Conservation (phyloP, 2,113 vertebrate genomes). For the Passer domesticus region DNA sequence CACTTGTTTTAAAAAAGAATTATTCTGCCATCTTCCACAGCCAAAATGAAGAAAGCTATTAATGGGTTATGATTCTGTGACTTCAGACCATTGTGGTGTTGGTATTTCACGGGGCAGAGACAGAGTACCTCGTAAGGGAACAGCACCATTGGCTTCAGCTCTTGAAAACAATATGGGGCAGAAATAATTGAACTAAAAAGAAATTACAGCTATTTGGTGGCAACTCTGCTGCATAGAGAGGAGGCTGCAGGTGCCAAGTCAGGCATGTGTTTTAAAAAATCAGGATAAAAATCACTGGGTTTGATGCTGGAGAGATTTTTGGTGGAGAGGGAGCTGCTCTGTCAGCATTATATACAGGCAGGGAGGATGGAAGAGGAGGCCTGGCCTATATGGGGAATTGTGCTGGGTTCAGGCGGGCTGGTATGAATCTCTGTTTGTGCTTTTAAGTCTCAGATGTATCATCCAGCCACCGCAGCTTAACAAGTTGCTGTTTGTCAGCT, state of each 20-base stretch:
- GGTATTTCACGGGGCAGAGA: slow-evolving; percentile 50
- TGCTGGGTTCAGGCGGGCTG: not conserved
- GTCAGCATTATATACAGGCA: not conserved
- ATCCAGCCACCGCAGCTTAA: not conserved
- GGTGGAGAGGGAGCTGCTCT: not conserved
- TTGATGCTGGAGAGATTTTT: not conserved
- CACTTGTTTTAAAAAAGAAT: slow-evolving; percentile 67
- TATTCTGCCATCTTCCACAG: slow-evolving; percentile 59
- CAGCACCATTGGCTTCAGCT: slow-evolving; percentile 40
- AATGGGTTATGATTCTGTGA: slow-evolving; percentile 41
- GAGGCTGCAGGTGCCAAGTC: not conserved
- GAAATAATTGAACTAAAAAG: slow-evolving; percentile 57
- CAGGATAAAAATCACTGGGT: not conserved
- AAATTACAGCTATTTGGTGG: slow-evolving; percentile 14
- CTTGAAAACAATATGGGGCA: slow-evolving; percentile 4
- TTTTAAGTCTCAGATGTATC: not conserved
- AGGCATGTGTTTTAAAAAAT: not conserved
- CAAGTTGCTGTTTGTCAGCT: slow-evolving; percentile 18
- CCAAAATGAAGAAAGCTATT: slow-evolving; percentile 47
- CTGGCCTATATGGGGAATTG: rapidly evolving
- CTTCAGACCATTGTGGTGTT: slow-evolving; percentile 56
- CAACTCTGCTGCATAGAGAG: not conserved
- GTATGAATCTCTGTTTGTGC: not conserved
- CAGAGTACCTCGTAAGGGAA: not conserved
- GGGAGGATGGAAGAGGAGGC: not conserved